Percentiles rank a stretch among this genome's conserved stretches.
Evolutionary conservation across 2,888 invertebrate genomes (phyloP).

Genomic region (Drosophila cognata): DNA sequence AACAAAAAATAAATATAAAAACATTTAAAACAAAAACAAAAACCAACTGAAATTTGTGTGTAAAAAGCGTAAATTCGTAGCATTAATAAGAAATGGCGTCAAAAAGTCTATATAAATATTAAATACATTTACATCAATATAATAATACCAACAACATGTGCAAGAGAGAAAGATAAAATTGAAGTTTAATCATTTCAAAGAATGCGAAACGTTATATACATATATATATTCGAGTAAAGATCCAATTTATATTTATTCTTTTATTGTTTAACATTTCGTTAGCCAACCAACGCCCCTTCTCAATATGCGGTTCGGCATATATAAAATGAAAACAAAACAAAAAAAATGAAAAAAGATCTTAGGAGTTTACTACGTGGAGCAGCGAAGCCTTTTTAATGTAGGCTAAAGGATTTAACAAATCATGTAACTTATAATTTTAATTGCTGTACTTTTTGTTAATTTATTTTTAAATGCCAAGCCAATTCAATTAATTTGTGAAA

Average conservation of each 20-base stretch:
- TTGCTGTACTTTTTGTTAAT: slow-evolving; percentile 66
- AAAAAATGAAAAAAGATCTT: slow-evolving; percentile 27
- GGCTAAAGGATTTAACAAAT: slow-evolving; percentile 42
- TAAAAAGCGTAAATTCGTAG: slow-evolving; percentile 74
- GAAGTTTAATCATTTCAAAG: slow-evolving; percentile 51
- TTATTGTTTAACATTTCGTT: slow-evolving; percentile 56
- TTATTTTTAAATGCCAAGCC: slow-evolving; percentile 59
- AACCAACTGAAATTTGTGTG: slow-evolving; percentile 77
- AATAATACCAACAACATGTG: slow-evolving; percentile 56
- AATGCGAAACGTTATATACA: slow-evolving; percentile 51
- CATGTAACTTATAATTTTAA: slow-evolving; percentile 51
- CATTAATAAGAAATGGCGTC: slow-evolving; percentile 62
- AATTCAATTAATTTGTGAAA: slow-evolving; percentile 54
- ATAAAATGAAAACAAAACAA: background rate
- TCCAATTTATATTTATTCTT: slow-evolving; percentile 62
- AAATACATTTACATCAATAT: slow-evolving; percentile 52
- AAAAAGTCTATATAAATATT: slow-evolving; percentile 64
- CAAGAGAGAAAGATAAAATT: slow-evolving; percentile 18
- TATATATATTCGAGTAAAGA: slow-evolving; percentile 66
- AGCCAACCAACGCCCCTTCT: slow-evolving; percentile 24
- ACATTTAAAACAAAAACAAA: slow-evolving; percentile 17
- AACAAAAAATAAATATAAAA: background rate
- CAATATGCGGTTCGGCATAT: slow-evolving; percentile 25
- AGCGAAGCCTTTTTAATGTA: slow-evolving; percentile 44
- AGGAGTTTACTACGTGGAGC: slow-evolving; percentile 38